Base-by-base conservation (phyloP, 2,888 invertebrate genomes). In the Sphaerophoria taeniata region DNA sequence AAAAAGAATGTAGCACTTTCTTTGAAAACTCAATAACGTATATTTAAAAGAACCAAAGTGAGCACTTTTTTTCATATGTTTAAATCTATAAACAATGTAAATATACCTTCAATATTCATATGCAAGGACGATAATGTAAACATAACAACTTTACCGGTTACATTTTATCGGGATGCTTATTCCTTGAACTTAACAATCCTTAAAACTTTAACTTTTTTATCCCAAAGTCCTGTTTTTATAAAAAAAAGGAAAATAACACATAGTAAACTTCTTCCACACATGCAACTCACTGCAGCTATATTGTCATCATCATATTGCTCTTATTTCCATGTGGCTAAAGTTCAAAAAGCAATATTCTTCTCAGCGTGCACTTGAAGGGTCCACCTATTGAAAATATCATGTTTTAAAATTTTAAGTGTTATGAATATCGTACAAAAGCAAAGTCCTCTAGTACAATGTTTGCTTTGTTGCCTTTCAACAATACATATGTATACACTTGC, bases 401-500 rank as follows among this genome's bases (percentile, higher is more conserved):
- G 65, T 76, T 85, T 80, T 81, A 85, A 76, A 80, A 81, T 76
- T 81, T 85, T 77, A 85, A 85, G 85, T 85, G 81, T 81, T 85
- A 85, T 85, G 85, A 85, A 85, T 85, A 85, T 81, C 65, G 72
- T 72, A 43, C 9, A 75, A 79, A 58, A 36, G 69, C 34, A 60
- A 51, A 76, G 67, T 67, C 49, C 60, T 76, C 24, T 2, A 24
- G 12, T 43, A 51, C 39, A 47, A 71, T 85, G 56, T 81, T 81
- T 81, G 73, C 81, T 58, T 36, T 70, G 55, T 31, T 58, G 56
- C 81, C 24, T 34, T 69, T 73, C 36, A 60, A 76, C 45, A 67
- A 43, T 9, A 43, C 24, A 24, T 24, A 24, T 24, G 24, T 24
- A 24, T 24, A 24, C 2, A 24, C 24, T 24, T 24, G 24, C 24